phyloP scores from a whole-genome alignment of 2,888 invertebrate genomes.

The Copidosoma aretas region DNA sequence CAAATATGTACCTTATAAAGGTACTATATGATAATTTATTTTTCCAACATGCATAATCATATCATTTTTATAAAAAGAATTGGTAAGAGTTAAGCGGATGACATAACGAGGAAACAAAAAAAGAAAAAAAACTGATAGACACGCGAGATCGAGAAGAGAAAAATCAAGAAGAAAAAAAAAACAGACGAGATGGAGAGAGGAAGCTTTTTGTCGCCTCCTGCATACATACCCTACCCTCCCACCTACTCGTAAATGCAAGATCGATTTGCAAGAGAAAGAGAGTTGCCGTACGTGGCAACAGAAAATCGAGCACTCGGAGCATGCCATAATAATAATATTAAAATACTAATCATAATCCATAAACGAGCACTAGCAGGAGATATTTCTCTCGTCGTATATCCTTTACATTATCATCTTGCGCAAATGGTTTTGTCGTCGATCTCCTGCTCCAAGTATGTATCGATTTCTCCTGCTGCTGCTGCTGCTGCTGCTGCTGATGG shows the following conservation, averaged over 20 bases:
- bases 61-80: slow-evolving; percentile 61
- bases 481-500: no score
- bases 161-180: slow-evolving; percentile 16
- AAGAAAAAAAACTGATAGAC: slow-evolving; percentile 14
- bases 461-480: background rate
- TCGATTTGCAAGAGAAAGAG: slow-evolving; percentile 21
- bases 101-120: slow-evolving; percentile 3
- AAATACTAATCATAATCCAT: no score
- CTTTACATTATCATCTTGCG: background rate
- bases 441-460: background rate
- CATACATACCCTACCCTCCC: slow-evolving; percentile 9
- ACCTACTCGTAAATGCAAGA: slow-evolving; percentile 28
- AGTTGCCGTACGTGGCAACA: slow-evolving; percentile 3
- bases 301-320: no score
- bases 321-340: no score
- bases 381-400: slow-evolving; percentile 1
- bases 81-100: slow-evolving; percentile 36
- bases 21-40: slow-evolving; percentile 61
- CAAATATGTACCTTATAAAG: slow-evolving; percentile 56
- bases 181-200: slow-evolving; percentile 12
- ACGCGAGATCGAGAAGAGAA: slow-evolving; percentile 12
- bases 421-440: no score
- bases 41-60: slow-evolving; percentile 63
- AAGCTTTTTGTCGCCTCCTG: slow-evolving; percentile 15
- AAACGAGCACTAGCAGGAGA: background rate